Base-by-base conservation (phyloP, 2,797 vertebrate species). In the Anas bahamensis region DNA sequence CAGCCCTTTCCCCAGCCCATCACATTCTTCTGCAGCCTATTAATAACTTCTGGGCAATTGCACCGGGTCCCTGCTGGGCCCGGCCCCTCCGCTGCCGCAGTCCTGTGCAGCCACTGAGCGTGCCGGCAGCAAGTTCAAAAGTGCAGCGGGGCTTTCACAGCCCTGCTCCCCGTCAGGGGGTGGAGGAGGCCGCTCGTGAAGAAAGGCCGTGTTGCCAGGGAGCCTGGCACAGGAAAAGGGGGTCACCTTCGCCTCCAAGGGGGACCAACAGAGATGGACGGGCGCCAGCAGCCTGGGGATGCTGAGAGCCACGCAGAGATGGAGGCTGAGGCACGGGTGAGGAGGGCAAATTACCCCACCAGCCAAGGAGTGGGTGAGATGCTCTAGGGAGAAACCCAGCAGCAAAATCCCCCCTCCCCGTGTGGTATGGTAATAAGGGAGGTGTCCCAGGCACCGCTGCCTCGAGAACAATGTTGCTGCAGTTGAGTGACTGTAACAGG, bases 31-130 rank as follows among this genome's bases (percentile, higher is more conserved):
- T 71, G 8, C 85, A 92, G 94, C 92, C 96, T 96, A 96, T 95
- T 97, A 96, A 97, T 96, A 97, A 93, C 95, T 97, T 97, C 95
- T 97, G 96, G 95, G 94, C 93, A 95, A 95, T 97, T 96, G 92
- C 94, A 92, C 95, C 44, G 85, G 87, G 92, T 95, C 91, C 94
- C 95, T 9, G 94, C 96, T 96, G 95, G 89, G 95, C 83, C 57
- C 83, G 26, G 92, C 95, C 95, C 91, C 94, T 86, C 66, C 22
- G 41, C 18, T 35, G 63, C n/a, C 68, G 48, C 93, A 33, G 78
- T 55, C 93, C 88, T 7, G 80, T 41, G 16, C 94, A 95, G 95
- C 92, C 92, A 85, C 95, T 89, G 93, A 93, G 66, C 90, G 22
- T 52, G 68, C 68, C 89, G 80, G 84, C 95, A 86, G 92, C 93